A percentile compares a stretch with the other conserved stretches of the same genome.
These are phyloP conservation scores for Oreochromis mossambicus DNA, from an alignment of 2,797 vertebrate genomes.

Conservation along the genomic window DNA sequence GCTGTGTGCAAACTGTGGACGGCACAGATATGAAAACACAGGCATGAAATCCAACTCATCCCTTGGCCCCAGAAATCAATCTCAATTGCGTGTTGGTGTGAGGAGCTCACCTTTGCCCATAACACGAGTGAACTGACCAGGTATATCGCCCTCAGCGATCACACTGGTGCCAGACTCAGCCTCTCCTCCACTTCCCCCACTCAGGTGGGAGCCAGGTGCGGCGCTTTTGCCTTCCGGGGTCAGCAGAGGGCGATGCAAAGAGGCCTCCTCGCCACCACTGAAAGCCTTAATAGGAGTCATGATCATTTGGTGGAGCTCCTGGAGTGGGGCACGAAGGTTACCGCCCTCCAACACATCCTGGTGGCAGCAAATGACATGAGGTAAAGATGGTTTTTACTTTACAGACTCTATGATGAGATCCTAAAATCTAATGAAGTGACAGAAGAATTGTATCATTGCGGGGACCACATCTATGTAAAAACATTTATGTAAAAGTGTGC, in stretches of 20 bases:
- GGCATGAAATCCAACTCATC: neutral
- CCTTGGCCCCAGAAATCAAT: neutral
- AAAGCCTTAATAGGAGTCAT: constrained; percentile 93
- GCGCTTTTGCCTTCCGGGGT: constrained; percentile 70
- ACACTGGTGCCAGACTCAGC: constrained; percentile 79
- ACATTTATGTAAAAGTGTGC: neutral
- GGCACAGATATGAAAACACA: neutral
- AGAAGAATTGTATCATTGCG: neutral
- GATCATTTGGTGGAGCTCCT: constrained; percentile 98
- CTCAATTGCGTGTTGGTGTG: neutral
- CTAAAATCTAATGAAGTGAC: neutral
- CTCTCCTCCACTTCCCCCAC: constrained; percentile 84
- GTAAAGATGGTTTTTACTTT: neutral
- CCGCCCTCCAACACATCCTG: constrained; percentile 95
- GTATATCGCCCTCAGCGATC: constrained; percentile 89
- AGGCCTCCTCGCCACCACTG: constrained; percentile 72
- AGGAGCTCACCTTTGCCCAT: constrained; percentile 92
- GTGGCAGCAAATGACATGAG: neutral
- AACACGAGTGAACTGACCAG: constrained; percentile 94
- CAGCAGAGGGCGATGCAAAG: constrained; percentile 78
- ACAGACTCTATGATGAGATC: neutral
- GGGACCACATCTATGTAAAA: neutral
- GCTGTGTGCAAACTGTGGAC: constrained; percentile 92
- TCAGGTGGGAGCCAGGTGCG: constrained; percentile 79
- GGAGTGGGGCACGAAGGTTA: constrained; percentile 87